phyloP scores from a whole-genome alignment of 2,797 vertebrate genomes.

The Pseudocheirus occidentalis region DNA sequence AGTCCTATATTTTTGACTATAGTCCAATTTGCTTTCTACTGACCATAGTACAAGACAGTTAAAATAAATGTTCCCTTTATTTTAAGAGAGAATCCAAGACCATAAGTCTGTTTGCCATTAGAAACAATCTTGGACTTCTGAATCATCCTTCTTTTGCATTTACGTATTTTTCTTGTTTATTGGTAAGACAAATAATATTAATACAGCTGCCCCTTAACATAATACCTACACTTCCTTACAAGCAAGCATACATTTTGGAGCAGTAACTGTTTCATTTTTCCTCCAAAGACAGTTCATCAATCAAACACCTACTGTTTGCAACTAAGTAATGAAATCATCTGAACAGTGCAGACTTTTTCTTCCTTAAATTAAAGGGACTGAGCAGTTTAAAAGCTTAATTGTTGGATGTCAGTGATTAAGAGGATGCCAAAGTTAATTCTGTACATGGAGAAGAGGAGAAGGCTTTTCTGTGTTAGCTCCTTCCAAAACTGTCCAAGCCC shows the following conservation, averaged over 20 bases:
- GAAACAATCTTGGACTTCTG: background rate
- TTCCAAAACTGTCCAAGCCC: background rate
- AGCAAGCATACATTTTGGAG: background rate
- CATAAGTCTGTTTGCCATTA: background rate
- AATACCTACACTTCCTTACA: background rate
- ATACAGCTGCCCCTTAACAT: background rate
- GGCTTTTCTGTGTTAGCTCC: background rate
- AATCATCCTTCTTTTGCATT: background rate
- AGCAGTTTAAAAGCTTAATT: background rate
- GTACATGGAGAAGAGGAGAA: background rate
- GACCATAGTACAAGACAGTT: background rate
- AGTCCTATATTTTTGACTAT: background rate
- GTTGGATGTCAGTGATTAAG: background rate
- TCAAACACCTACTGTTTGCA: background rate
- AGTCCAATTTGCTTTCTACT: background rate
- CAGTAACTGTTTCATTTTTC: background rate
- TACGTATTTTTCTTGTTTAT: background rate
- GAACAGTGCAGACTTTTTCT: background rate
- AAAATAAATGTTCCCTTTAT: background rate
- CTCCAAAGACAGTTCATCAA: background rate
- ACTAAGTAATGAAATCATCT: background rate
- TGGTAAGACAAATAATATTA: background rate
- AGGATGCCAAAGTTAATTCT: background rate
- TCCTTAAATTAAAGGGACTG: background rate
- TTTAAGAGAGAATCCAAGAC: background rate